Evolutionary conservation across 2,888 invertebrate species (phyloP), one percentile per base, ranked within the genome.

Genomic region (Marronus borbonicus): DNA sequence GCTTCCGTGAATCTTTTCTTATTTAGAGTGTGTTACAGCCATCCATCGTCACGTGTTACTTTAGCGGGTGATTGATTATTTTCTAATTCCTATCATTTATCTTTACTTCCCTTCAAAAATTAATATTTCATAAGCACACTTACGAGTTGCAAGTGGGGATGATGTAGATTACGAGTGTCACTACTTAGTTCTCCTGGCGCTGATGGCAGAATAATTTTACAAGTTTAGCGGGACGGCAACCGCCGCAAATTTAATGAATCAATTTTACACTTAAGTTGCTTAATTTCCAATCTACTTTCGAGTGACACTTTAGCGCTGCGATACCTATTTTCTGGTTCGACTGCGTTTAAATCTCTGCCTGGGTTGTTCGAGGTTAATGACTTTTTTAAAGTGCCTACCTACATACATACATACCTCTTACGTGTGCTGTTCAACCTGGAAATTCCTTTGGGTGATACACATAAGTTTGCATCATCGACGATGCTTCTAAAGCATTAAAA

Each of bases 191-290:
- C 17, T 31, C n/a, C 1, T 12, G 39, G 5, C 24, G 36, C 17
- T 14, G 65, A 65, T 14, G 36, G n/a, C 3, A 20, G 24, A 17
- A 44, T 49, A 49, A 65, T 68, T 68, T 49, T 55, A 14, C 55
- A 31, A 17, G 70, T 55, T 55, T 8, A 44, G 12, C 36, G 17
- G n/a, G n/a, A 50, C 31, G 10, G 52, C 36, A 44, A 39, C 36
- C 50, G 52, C 24, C 14, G n/a, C 50, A 49, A 28, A 55, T 55
- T 70, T 82, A 82, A 82, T 79, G 81, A 80, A 81, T 64, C 81
- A 79, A 80, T 81, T 80, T 81, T 80, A 79, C 77, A 78, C 79
- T 80, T 76, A 80, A 81, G 80, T 80, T 79, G 76, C 80, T 68
- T 76, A 76, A 77, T 80, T 78, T 80, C 64, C 76, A 77, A 80